Percentiles rank a stretch among this genome's conserved stretches.
Evolutionary conservation across 1,140 invertebrate species (phyloP).

Genomic region (Condylostylus longicornis): DNA sequence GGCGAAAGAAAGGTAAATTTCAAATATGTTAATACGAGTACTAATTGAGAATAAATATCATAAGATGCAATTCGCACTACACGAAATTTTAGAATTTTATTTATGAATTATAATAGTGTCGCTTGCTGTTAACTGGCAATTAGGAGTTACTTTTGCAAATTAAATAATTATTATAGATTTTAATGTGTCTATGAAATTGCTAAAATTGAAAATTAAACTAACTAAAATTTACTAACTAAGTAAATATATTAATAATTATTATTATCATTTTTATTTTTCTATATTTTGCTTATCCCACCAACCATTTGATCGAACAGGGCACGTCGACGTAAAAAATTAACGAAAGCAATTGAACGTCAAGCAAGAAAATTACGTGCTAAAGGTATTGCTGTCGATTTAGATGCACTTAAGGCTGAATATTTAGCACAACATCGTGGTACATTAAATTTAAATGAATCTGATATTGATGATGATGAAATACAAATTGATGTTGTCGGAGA

Average conservation of each 20-base stretch:
- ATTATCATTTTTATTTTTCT: constrained; percentile 1
- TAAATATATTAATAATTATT: too few relatives aligned
- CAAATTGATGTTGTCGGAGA: constrained; percentile 62
- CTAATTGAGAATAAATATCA: too few relatives aligned
- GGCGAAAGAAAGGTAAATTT: constrained; percentile 59
- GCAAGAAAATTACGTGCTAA: constrained; percentile 79
- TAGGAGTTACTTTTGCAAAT: background rate
- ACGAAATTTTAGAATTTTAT: too few relatives aligned
- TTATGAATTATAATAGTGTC: too few relatives aligned
- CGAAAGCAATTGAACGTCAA: constrained; percentile 84
- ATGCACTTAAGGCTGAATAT: constrained; percentile 71
- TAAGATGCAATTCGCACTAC: too few relatives aligned
- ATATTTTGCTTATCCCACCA: background rate
- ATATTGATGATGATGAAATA: constrained; percentile 49
- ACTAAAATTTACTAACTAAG: too few relatives aligned
- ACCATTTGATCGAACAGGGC: constrained; percentile 42
- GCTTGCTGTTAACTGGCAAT: background rate
- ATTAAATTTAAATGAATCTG: constrained; percentile 48
- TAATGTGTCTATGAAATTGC: too few relatives aligned
- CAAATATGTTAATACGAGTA: background rate
- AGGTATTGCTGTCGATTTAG: constrained; percentile 73
- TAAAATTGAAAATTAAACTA: too few relatives aligned
- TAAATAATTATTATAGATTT: too few relatives aligned
- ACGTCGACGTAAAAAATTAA: constrained; percentile 74
- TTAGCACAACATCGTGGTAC: constrained; percentile 47